These are phyloP conservation scores for Germaria angustata DNA, from an alignment of 2,888 invertebrate species.

Conservation along the genomic window DNA sequence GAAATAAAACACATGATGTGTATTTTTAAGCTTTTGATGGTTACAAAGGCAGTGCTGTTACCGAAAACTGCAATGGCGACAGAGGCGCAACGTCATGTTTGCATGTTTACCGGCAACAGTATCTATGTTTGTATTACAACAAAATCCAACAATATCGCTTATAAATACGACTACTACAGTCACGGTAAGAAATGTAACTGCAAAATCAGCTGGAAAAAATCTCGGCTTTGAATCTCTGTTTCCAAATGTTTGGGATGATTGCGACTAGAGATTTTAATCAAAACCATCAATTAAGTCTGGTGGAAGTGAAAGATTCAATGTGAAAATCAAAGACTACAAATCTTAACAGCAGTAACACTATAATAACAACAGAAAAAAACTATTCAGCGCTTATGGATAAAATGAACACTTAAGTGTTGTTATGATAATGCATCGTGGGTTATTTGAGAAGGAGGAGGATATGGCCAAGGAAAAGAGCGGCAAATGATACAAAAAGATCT, in stretches of 20 bases:
- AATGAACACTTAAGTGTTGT: conserved; percentile 9
- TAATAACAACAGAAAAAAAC: conserved; percentile 47
- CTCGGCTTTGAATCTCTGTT: neutral
- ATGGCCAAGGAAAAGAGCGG: neutral
- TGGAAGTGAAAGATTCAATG: conserved; percentile 43
- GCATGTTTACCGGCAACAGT: conserved; percentile 16
- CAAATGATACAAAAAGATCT: neutral
- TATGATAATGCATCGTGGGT: neutral
- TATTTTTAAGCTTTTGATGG: conserved; percentile 30
- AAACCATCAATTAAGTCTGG: conserved; percentile 64
- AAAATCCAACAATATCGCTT: conserved; percentile 26
- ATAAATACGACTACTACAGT: neutral
- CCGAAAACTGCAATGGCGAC: conserved; percentile 2
- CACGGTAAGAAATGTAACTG: neutral
- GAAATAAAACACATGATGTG: conserved; percentile 33
- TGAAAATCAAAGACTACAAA: conserved; percentile 20
- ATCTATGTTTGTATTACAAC: conserved; percentile 30
- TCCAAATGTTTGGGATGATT: conserved; percentile 11
- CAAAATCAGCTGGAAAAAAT: conserved; percentile 39
- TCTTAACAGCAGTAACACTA: conserved; percentile 18
- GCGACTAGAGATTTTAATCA: conserved; percentile 61
- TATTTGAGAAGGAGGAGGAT: neutral
- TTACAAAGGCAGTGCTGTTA: neutral
- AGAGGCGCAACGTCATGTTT: conserved; percentile 7
- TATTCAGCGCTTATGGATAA: conserved; percentile 59